phyloP scores from a whole-genome alignment of 1,140 invertebrate species.

The Plectrocnemia conspersa region DNA sequence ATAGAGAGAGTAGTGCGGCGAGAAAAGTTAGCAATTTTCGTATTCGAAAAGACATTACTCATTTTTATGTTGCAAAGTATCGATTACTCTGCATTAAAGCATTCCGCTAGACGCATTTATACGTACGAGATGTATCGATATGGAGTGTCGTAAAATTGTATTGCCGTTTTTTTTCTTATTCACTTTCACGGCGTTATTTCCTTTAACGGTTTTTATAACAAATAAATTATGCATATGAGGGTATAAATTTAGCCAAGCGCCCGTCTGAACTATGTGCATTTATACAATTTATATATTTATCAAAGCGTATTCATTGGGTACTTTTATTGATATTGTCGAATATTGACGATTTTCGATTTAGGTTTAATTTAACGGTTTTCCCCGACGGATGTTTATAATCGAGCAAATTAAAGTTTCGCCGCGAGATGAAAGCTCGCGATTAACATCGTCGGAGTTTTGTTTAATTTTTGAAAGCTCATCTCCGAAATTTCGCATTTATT shows the following conservation, averaged over 20 bases:
- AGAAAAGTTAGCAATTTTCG: conserved; percentile 15
- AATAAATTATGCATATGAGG: conserved; percentile 33
- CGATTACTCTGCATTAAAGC: conserved; percentile 32
- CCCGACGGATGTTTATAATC: no score
- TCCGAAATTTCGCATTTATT: no score
- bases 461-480: conserved; percentile 13
- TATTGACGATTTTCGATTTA: no score
- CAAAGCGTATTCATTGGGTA: no score
- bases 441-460: conserved; percentile 14
- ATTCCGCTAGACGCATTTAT: conserved; percentile 23
- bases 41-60: conserved; percentile 21
- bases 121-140: conserved; percentile 31
- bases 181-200: conserved; percentile 24
- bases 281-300: no score
- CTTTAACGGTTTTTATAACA: conserved; percentile 20
- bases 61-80: conserved; percentile 31
- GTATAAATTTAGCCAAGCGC: conserved; percentile 21
- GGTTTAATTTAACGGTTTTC: no score
- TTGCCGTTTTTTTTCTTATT: conserved; percentile 33
- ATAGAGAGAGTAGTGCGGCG: no score
- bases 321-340: no score
- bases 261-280: no score
- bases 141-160: conserved; percentile 32
- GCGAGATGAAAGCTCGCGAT: no score
- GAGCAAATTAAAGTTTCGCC: no score